Base-by-base conservation (phyloP, 2,113 vertebrate species). In the Tetraodon nigroviridis region DNA sequence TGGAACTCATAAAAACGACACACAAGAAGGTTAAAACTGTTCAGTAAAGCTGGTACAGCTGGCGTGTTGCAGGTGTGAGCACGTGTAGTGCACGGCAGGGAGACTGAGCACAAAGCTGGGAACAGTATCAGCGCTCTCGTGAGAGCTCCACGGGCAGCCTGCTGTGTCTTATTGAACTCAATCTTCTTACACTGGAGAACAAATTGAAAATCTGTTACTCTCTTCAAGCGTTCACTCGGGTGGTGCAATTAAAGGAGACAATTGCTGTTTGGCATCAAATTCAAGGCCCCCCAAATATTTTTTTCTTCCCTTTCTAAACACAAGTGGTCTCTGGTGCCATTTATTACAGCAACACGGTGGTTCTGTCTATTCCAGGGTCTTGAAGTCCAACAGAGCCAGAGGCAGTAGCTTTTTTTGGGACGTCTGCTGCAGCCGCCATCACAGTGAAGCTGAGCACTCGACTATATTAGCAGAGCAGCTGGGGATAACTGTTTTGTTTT, bases 151-250 rank as follows among this genome's bases (percentile, higher is more conserved):
- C 57, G 71, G 76, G 76, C 78, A 69, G 75, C 51, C 52, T 67
- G 70, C 59, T 69, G 76, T 68, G 79, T 72, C 79, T 89, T 84
- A 89, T 86, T 88, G 88, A 86, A 88, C 84, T 79, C 80, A 84
- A 89, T 86, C 84, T 80, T 62, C 71, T 87, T 86, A 60, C 81
- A 80, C 76, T 55, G 62, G 58, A 71, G 83, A 86, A 78, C 81
- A 88, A 90, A 90, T 86, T 88, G 89, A 85, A 86, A 90, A 88
- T 90, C 82, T 88, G 73, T 89, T 89, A 84, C 83, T 58, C 84
- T 80, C 70, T 75, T 57, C 71, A 71, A 54, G 79, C 80, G 51
- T 22, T 75, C 67, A 42, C 86, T 82, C 61, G 55, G 69, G 17
- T 53, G 83, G 77, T 51, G 70, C 73, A 86, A 91, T 91, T 92